phyloP scores from a whole-genome alignment of 2,888 invertebrate genomes.

The Tipula lateralis region DNA sequence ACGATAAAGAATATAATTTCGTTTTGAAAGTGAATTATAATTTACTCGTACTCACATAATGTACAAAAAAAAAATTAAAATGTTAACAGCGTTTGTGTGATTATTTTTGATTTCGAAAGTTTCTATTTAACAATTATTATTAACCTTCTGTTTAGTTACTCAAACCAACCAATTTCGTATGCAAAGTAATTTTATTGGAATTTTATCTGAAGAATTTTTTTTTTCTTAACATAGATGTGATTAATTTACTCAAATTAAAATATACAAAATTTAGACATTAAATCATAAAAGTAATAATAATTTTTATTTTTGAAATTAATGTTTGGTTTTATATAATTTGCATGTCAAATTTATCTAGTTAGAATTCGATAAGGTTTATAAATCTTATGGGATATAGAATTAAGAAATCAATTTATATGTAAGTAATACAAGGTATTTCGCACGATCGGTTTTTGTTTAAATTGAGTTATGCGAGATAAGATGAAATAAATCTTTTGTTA shows the following conservation, averaged over 20 bases:
- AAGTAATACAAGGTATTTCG: neutral
- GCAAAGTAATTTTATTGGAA: slow-evolving; percentile 1
- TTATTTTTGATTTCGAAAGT: neutral
- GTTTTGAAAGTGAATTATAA: neutral
- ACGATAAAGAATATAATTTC: neutral
- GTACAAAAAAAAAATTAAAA: neutral
- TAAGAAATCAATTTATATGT: neutral
- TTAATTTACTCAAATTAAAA: slow-evolving; percentile 3
- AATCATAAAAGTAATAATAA: neutral
- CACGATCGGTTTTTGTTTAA: neutral
- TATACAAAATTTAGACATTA: neutral
- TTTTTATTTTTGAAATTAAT: neutral
- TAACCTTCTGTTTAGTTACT: neutral
- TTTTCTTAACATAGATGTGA: neutral
- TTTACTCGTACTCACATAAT: neutral
- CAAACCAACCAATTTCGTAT: neutral
- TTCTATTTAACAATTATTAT: neutral
- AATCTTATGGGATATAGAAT: neutral
- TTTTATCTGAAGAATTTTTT: neutral
- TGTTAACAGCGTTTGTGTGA: neutral
- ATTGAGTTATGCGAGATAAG: neutral
- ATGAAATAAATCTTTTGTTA: neutral
- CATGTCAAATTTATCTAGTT: slow-evolving; percentile 1
- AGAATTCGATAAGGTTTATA: neutral
- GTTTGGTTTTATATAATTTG: neutral